These are phyloP conservation scores for Lasiurus cinereus DNA, from an alignment of 2,113 vertebrate species.

Conservation along the genomic window DNA sequence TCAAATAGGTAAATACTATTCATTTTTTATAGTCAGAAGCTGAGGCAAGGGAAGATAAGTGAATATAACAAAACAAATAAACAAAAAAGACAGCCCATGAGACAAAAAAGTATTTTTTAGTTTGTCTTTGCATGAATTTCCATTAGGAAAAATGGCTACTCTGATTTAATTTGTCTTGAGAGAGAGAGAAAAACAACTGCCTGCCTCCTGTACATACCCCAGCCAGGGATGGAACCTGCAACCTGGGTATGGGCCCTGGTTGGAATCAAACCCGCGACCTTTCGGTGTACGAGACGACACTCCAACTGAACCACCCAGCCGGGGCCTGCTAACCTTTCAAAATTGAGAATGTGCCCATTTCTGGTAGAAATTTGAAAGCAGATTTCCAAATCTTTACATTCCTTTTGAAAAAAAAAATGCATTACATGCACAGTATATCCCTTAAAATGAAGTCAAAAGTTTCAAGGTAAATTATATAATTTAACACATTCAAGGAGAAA, in stretches of 20 bases:
- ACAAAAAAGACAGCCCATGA: neutral
- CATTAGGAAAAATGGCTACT: constrained; percentile 1
- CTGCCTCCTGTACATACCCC: neutral
- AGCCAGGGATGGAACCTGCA: neutral
- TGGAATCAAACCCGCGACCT: neutral
- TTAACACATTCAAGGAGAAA: neutral
- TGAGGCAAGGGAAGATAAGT: constrained; percentile 12
- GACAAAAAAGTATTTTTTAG: neutral
- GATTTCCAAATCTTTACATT: constrained; percentile 37
- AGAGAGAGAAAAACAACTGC: neutral
- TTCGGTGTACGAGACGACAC: neutral
- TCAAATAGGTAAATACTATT: constrained; percentile 29
- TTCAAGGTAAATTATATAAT: neutral
- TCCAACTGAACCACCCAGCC: neutral
- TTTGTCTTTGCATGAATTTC: neutral
- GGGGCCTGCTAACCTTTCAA: neutral
- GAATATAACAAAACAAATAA: neutral
- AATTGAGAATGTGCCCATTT: constrained; percentile 27
- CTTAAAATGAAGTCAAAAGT: constrained; percentile 56
- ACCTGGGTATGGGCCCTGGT: neutral
- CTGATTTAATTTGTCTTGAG: neutral
- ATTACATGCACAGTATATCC: neutral
- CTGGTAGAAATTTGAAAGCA: constrained; percentile 28
- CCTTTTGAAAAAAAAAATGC: neutral
- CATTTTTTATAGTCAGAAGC: neutral